phyloP scores from a whole-genome alignment of 1,140 invertebrate genomes.

The Cyclargus thomasi region DNA sequence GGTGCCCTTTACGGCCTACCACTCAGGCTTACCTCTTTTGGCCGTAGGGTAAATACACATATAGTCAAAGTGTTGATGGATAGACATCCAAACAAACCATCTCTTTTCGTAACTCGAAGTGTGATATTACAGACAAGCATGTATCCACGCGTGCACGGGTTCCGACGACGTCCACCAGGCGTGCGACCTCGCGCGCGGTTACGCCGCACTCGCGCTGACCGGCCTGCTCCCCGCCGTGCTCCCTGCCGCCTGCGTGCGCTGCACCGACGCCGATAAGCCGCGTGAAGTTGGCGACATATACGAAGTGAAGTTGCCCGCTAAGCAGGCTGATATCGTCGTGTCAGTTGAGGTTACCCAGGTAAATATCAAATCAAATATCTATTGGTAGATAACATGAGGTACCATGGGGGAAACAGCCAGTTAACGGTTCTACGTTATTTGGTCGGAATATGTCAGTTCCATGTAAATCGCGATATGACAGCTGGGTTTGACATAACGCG shows the following conservation, averaged over 20 bases:
- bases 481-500: no score
- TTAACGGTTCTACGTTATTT: no score
- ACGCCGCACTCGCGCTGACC: conserved; percentile 75
- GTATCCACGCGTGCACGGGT: conserved; percentile 77
- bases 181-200: conserved; percentile 78
- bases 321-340: conserved; percentile 84
- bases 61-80: no score
- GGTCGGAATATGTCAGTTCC: no score
- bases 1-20: no score
- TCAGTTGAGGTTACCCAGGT: conserved; percentile 79
- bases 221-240: conserved; percentile 75
- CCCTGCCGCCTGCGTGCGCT: conserved; percentile 78
- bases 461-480: no score
- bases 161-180: conserved; percentile 69
- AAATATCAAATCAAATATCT: conserved; percentile 17
- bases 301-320: conserved; percentile 80
- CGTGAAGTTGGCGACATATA: conserved; percentile 77
- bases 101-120: conserved; percentile 4
- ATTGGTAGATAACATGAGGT: no score
- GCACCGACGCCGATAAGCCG: conserved; percentile 75
- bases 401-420: no score
- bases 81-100: no score
- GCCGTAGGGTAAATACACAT: no score
- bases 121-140: conserved; percentile 76
- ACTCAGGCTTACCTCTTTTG: no score